Evolutionary conservation across 2,113 vertebrate genomes (phyloP), one percentile per base, ranked within the genome.

Genomic region (Leptosomus discolor): DNA sequence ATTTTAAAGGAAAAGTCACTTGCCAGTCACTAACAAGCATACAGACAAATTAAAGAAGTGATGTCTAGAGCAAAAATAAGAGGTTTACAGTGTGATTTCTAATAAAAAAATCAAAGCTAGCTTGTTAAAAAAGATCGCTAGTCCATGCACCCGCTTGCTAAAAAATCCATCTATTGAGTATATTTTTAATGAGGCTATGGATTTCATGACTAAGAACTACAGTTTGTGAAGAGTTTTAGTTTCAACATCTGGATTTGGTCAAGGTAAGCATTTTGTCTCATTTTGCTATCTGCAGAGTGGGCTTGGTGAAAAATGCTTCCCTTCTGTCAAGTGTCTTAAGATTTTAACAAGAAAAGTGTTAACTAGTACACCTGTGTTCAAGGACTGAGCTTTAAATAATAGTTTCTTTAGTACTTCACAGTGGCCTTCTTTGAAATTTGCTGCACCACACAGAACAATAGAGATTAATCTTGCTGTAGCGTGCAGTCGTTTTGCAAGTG

Each of bases 1-100:
- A 83, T 36, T 82, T 95, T 63, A 90, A 96, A 97, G 70, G 54
- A 50, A 94, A 95, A 86, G 36, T 51, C 41, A n/a, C 73, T 87
- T 94, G 51, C 34, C 24, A 60, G 48, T 85, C 51, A 8, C 74
- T 60, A 70, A 75, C 36, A 65, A 85, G 74, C 67, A 10, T 14
- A 46, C 43, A 85, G 81, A 60, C 74, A 75, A 85, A 89, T 50
- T 82, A 48, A 61, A 88, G 51, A 64, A 80, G 26, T 64, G 50
- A 78, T 88, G 36, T 89, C 80, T 92, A 0, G 8, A 50, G 69
- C 69, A 91, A 57, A 88, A 89, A 14, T 50, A 65, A 84, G 85
- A 76, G 29, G 58, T 73, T 91, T 84, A 48, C 16, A 12, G 36
- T 24, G 20, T 5, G 34, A 84, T 60, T 92, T 88, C 63, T 75